A percentile compares a stretch with the other conserved stretches of the same genome.
phyloP scores from a whole-genome alignment of 1,140 invertebrate genomes.

The Drosophila tsacasi region DNA sequence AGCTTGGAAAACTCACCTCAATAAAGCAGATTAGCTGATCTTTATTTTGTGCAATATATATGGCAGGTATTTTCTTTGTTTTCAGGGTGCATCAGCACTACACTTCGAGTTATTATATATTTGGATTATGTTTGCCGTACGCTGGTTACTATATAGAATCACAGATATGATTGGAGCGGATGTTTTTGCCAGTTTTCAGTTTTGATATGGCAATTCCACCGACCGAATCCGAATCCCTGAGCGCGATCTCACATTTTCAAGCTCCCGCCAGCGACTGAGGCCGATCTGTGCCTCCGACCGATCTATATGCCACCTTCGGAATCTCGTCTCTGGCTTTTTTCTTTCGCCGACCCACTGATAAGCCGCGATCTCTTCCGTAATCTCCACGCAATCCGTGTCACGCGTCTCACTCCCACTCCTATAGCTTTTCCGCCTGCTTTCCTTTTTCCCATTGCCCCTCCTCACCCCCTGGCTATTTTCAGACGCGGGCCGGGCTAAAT shows the following conservation, averaged over 20 bases:
- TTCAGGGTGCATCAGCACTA: constrained; percentile 40
- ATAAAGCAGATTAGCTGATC: constrained; percentile 48
- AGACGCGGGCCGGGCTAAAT: constrained; percentile 47
- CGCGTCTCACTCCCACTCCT: constrained; percentile 32
- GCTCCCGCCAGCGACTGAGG: constrained; percentile 60
- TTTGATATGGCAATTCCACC: constrained; percentile 28
- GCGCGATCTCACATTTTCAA: constrained; percentile 76
- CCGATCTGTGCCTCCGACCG: constrained; percentile 9
- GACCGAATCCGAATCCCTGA: constrained; percentile 34
- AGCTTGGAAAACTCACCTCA: constrained; percentile 56
- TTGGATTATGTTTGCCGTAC: constrained; percentile 18
- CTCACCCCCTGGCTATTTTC: constrained; percentile 48
- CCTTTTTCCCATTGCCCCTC: constrained; percentile 10
- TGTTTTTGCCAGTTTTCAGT: constrained; percentile 36
- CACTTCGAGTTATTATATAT: constrained; percentile 20
- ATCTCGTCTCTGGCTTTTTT: constrained; percentile 6
- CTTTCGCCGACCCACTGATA: constrained; percentile 33
- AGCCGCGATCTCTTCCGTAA: constrained; percentile 46
- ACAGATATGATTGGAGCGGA: constrained; percentile 59
- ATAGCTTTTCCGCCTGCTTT: constrained; percentile 15
- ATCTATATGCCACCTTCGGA: constrained; percentile 45
- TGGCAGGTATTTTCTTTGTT: constrained; percentile 40
- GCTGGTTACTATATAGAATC: constrained; percentile 57
- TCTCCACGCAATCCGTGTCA: constrained; percentile 44
- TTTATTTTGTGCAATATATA: constrained; percentile 18